A percentile compares a stretch with the other conserved stretches of the same genome.
These are phyloP conservation scores for Aphaenogaster rudis DNA, from an alignment of 1,140 invertebrate species.

Conservation along the genomic window DNA sequence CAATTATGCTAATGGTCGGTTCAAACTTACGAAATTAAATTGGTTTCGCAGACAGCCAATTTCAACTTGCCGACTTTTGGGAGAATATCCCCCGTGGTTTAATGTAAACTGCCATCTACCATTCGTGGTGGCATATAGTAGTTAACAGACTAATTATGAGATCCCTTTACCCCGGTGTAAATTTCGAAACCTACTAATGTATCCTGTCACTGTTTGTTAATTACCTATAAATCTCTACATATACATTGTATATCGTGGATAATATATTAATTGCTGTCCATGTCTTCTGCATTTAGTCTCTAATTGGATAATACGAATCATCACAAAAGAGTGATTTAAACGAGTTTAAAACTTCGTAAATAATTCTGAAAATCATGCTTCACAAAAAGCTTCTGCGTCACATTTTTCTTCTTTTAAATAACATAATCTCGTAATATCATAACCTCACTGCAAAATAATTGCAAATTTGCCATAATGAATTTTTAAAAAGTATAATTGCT, in stretches of 20 bases:
- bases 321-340: neutral
- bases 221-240: conserved; percentile 61
- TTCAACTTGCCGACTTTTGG: conserved; percentile 76
- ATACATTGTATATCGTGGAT: neutral
- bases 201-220: conserved; percentile 49
- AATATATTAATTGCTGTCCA: conserved; percentile 37
- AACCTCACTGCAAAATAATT: neutral
- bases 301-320: neutral
- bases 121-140: conserved; percentile 65
- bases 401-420: neutral
- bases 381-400: neutral
- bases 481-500: neutral
- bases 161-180: conserved; percentile 68
- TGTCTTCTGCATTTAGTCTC: conserved; percentile 12
- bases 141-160: conserved; percentile 80
- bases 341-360: neutral
- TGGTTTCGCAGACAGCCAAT: conserved; percentile 73
- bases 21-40: conserved; percentile 79
- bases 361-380: neutral
- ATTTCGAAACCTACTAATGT: conserved; percentile 51
- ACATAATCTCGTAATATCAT: neutral
- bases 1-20: conserved; percentile 80
- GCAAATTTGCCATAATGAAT: neutral
- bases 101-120: conserved; percentile 74
- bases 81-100: conserved; percentile 72